These are phyloP conservation scores for Kryptolebias ocellatus DNA, from an alignment of 2,797 vertebrate genomes.

Conservation along the genomic window DNA sequence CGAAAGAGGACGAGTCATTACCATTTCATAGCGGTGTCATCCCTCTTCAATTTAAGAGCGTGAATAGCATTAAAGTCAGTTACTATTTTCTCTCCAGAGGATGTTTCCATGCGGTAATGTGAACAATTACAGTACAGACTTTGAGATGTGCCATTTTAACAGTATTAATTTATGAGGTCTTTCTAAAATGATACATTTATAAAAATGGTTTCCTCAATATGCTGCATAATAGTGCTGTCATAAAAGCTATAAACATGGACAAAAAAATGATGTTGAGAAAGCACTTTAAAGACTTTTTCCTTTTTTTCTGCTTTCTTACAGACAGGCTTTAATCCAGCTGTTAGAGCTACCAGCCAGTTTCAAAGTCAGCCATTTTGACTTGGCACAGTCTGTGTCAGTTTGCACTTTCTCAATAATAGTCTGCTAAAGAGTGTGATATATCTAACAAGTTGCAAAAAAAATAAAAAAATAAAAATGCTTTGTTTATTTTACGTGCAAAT, in stretches of 20 bases:
- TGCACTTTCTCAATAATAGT: background rate
- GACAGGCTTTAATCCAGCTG: background rate
- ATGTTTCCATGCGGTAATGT: conserved; percentile 42
- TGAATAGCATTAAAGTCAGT: conserved; percentile 38
- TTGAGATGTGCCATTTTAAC: conserved; percentile 44
- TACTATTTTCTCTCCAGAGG: conserved; percentile 35
- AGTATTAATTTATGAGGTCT: conserved; percentile 49
- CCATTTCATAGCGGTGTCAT: conserved; percentile 54
- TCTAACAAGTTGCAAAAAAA: no score
- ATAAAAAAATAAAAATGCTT: no score
- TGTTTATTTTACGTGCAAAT: no score
- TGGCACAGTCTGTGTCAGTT: background rate
- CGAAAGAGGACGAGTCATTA: conserved; percentile 56
- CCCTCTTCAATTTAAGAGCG: conserved; percentile 44
- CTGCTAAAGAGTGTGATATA: background rate
- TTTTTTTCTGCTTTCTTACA: background rate
- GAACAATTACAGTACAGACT: conserved; percentile 42
- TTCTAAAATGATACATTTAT: conserved; percentile 41
- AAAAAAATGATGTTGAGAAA: background rate
- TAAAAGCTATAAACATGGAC: background rate
- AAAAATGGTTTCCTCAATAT: conserved; percentile 24
- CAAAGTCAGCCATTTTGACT: background rate
- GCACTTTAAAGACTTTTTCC: background rate
- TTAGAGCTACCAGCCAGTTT: background rate
- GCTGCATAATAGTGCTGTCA: background rate